Evolutionary conservation across 2,797 vertebrate genomes (phyloP).

Genomic region (Austrolebias charrua): DNA sequence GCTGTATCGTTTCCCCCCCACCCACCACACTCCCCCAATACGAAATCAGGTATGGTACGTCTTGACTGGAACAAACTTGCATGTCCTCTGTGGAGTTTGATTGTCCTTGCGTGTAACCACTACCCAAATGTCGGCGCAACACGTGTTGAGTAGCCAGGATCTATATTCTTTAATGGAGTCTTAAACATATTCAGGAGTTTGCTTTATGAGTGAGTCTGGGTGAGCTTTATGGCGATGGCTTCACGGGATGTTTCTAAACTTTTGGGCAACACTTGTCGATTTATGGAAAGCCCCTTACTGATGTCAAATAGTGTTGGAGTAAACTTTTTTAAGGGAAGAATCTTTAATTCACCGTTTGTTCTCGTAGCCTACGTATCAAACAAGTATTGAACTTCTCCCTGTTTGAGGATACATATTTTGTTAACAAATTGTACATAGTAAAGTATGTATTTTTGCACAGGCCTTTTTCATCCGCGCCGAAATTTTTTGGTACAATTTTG

Average conservation of each 20-base stretch:
- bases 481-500: conserved; percentile 94
- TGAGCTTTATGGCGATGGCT: conserved; percentile 63
- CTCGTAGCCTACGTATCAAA: conserved; percentile 80
- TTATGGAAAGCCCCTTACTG: conserved; percentile 83
- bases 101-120: conserved; percentile 62
- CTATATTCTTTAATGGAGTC: conserved; percentile 59
- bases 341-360: conserved; percentile 84
- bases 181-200: conserved; percentile 53
- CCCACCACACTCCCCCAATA: conserved; percentile 11
- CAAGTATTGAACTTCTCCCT: conserved; percentile 93
- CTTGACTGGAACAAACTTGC: conserved; percentile 73
- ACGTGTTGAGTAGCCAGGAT: conserved; percentile 29
- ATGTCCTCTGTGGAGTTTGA: conserved; percentile 58
- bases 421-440: conserved; percentile 99
- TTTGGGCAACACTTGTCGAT: conserved; percentile 84
- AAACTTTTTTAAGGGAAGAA: conserved; percentile 29
- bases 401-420: conserved; percentile 99
- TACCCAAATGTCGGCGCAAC: conserved; percentile 53
- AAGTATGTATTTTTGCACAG: conserved; percentile 99
- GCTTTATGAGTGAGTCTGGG: conserved; percentile 29
- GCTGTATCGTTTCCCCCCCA: conserved; percentile 23
- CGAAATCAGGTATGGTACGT: conserved; percentile 72
- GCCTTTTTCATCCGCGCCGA: conserved; percentile 92
- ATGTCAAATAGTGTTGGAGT: conserved; percentile 86
- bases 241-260: conserved; percentile 60